A percentile compares a stretch with the other conserved stretches of the same genome.
Evolutionary conservation across 2,888 invertebrate genomes (phyloP).

Genomic region (Drosophila borborema): DNA sequence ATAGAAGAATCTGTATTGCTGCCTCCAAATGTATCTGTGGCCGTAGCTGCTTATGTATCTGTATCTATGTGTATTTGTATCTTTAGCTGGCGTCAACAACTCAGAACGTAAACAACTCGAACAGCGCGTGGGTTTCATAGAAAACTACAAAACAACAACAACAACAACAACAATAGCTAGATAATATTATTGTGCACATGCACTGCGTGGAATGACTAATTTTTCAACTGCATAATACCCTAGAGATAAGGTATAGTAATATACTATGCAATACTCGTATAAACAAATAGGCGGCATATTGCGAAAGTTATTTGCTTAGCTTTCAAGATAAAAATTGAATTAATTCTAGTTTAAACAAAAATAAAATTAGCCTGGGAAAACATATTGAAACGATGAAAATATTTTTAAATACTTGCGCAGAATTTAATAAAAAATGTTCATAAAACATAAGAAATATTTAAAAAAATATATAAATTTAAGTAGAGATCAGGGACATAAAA

Average conservation of each 20-base stretch:
- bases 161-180: slow-evolving; percentile 1
- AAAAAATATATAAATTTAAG: background rate
- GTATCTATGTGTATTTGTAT: slow-evolving; percentile 11
- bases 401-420: background rate
- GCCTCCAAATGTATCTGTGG: slow-evolving; percentile 5
- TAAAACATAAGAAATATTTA: background rate
- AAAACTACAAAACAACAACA: slow-evolving; percentile 6
- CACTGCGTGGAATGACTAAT: slow-evolving; percentile 19
- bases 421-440: background rate
- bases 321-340: background rate
- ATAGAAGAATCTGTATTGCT: slow-evolving; percentile 32
- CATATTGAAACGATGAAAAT: background rate
- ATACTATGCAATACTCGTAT: background rate
- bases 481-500: background rate
- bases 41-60: slow-evolving; percentile 5
- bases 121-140: slow-evolving; percentile 38
- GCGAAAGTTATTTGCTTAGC: background rate
- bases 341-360: background rate
- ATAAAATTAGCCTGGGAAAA: background rate
- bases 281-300: background rate
- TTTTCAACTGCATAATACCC: slow-evolving; percentile 5
- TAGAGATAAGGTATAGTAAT: background rate
- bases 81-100: slow-evolving; percentile 55
- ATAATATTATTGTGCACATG: slow-evolving; percentile 1
- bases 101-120: slow-evolving; percentile 41